Percentiles rank a stretch among this genome's conserved stretches.
These are phyloP conservation scores for Belonocnema kinseyi DNA, from an alignment of 1,140 invertebrate species.

Conservation along the genomic window DNA sequence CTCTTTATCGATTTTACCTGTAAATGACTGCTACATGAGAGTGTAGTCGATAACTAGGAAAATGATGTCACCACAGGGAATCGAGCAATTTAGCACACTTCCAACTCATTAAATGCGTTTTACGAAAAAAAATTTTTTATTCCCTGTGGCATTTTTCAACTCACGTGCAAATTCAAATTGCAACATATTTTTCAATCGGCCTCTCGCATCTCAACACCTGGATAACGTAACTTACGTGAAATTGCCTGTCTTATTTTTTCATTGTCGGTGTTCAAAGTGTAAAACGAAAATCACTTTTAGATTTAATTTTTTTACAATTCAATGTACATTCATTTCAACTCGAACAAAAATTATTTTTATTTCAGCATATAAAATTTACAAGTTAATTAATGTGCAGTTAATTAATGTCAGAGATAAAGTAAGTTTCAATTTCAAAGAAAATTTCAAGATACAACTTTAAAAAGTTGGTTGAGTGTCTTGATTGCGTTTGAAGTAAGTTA, in stretches of 20 bases:
- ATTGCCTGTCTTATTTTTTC: background rate
- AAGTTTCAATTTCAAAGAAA: too few relatives aligned
- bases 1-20: conserved; percentile 27
- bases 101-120: conserved; percentile 3
- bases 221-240: background rate
- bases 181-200: background rate
- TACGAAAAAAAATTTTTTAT: background rate
- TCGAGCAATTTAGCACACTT: conserved; percentile 1
- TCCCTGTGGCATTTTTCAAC: conserved; percentile 8
- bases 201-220: background rate
- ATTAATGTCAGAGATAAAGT: too few relatives aligned
- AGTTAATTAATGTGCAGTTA: too few relatives aligned
- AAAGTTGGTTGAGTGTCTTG: too few relatives aligned
- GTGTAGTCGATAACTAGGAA: conserved; percentile 14
- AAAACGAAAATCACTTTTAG: too few relatives aligned
- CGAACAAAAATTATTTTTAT: too few relatives aligned
- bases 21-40: background rate
- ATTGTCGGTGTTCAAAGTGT: background rate
- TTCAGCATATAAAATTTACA: too few relatives aligned
- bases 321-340: too few relatives aligned
- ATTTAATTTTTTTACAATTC: too few relatives aligned
- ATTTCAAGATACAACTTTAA: too few relatives aligned
- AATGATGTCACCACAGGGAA: conserved; percentile 22
- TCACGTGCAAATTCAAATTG: conserved; percentile 11
- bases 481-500: too few relatives aligned